A percentile compares a stretch with the other conserved stretches of the same genome.
phyloP scores from a whole-genome alignment of 2,797 vertebrate genomes.

The Acanthurus leucopareius region DNA sequence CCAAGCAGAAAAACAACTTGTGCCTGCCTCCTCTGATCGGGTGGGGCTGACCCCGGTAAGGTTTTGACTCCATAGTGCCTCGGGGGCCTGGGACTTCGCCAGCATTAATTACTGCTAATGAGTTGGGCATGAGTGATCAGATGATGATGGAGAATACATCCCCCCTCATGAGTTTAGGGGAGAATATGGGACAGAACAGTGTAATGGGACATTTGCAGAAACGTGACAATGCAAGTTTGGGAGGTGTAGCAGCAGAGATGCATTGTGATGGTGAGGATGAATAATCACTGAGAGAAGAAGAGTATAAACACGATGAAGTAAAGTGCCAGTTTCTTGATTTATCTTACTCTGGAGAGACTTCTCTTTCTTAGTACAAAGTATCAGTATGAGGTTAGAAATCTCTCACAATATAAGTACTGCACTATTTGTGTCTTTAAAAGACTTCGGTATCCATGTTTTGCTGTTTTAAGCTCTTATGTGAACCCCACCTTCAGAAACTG shows the following conservation, averaged over 20 bases:
- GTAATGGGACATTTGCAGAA: slow-evolving; percentile 38
- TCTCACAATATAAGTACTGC: not conserved
- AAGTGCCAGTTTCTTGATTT: slow-evolving; percentile 24
- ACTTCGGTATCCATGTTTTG: too few relatives aligned
- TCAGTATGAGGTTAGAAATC: slow-evolving; percentile 36
- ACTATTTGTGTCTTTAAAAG: too few relatives aligned
- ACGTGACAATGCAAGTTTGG: slow-evolving; percentile 45
- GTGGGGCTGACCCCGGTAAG: slow-evolving; percentile 6
- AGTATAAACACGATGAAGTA: slow-evolving; percentile 27
- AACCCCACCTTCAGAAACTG: too few relatives aligned
- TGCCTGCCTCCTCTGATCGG: too few relatives aligned
- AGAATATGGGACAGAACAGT: slow-evolving; percentile 19
- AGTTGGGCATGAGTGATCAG: slow-evolving; percentile 70
- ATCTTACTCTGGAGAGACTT: not conserved
- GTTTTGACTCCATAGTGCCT: slow-evolving; percentile 46
- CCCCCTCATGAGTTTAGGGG: slow-evolving; percentile 20
- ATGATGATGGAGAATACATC: slow-evolving; percentile 49
- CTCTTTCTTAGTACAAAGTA: slow-evolving; percentile 27
- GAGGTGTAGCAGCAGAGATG: slow-evolving; percentile 31
- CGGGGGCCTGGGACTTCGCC: slow-evolving; percentile 29
- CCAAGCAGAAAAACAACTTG: too few relatives aligned
- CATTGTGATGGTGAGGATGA: slow-evolving; percentile 53
- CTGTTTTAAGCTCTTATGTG: too few relatives aligned
- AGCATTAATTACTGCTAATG: slow-evolving; percentile 79
- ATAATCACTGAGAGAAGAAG: slow-evolving; percentile 42